A percentile compares a stretch with the other conserved stretches of the same genome.
Evolutionary conservation across 2,797 vertebrate species (phyloP).

Genomic region (Adelosebastes latens): DNA sequence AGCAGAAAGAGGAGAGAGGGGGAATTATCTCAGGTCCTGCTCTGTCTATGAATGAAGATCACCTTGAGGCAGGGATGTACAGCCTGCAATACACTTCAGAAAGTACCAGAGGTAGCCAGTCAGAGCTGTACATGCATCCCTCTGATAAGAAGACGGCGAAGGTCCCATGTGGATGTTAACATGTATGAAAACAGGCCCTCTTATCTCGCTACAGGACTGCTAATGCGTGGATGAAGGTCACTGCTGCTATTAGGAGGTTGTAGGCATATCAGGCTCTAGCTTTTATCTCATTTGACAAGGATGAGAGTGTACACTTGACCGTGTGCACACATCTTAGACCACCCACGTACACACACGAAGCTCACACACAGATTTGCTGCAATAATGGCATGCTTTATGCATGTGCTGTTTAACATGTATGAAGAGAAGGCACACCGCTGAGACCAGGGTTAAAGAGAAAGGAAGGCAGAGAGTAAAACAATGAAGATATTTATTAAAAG

Average conservation of each 20-base stretch:
- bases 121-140: not conserved
- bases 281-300: constrained; percentile 59
- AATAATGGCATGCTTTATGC: constrained; percentile 57
- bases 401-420: constrained; percentile 52
- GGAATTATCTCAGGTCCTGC: not conserved
- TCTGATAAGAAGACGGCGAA: constrained; percentile 43
- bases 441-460: not conserved
- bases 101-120: not conserved
- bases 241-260: constrained; percentile 45
- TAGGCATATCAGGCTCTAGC: not conserved
- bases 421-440: constrained; percentile 3
- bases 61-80: not conserved
- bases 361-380: not conserved
- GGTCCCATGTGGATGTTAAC: constrained; percentile 35
- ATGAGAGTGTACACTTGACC: constrained; percentile 22
- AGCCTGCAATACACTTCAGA: not conserved
- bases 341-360: not conserved
- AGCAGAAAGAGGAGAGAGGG: not conserved
- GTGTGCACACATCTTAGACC: not conserved
- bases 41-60: not conserved
- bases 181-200: constrained; percentile 41
- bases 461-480: not conserved
- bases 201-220: constrained; percentile 23
- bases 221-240: constrained; percentile 64
- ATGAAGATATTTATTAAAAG: not conserved